phyloP scores from a whole-genome alignment of 2,888 invertebrate genomes.

The Hirtodrosophila alboralis region DNA sequence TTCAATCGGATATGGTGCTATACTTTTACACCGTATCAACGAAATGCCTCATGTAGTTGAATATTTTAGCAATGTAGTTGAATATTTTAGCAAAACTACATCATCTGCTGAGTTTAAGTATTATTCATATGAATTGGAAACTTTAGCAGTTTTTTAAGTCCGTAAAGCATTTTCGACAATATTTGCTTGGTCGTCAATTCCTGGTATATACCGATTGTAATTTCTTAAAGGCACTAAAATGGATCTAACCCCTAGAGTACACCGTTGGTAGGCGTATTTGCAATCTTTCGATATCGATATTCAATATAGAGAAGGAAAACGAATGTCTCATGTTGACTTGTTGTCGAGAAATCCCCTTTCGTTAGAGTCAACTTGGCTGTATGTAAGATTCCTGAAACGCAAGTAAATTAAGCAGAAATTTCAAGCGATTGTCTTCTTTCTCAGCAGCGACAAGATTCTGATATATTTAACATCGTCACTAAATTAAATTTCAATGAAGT shows the following conservation, averaged over 20 bases:
- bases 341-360: constrained; percentile 17
- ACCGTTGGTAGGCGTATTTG: constrained; percentile 31
- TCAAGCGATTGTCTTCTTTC: constrained; percentile 22
- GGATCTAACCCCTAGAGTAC: constrained; percentile 25
- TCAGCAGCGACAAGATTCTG: constrained; percentile 5
- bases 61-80: background rate
- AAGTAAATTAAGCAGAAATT: constrained; percentile 24
- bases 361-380: background rate
- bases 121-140: too few relatives aligned
- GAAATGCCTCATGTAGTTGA: too few relatives aligned
- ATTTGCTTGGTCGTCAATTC: constrained; percentile 23
- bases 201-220: constrained; percentile 28
- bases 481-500: constrained; percentile 1
- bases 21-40: too few relatives aligned
- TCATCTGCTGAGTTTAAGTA: too few relatives aligned
- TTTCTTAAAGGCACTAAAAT: constrained; percentile 24
- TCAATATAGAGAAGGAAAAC: constrained; percentile 15
- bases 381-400: constrained; percentile 16
- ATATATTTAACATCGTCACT: background rate
- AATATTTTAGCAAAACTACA: background rate
- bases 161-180: constrained; percentile 50
- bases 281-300: constrained; percentile 32
- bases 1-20: too few relatives aligned
- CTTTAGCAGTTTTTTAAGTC: constrained; percentile 1
- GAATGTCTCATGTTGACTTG: constrained; percentile 37